Conservation (phyloP, 2,797 vertebrate species). For the Arnoldichthys spilopterus region DNA sequence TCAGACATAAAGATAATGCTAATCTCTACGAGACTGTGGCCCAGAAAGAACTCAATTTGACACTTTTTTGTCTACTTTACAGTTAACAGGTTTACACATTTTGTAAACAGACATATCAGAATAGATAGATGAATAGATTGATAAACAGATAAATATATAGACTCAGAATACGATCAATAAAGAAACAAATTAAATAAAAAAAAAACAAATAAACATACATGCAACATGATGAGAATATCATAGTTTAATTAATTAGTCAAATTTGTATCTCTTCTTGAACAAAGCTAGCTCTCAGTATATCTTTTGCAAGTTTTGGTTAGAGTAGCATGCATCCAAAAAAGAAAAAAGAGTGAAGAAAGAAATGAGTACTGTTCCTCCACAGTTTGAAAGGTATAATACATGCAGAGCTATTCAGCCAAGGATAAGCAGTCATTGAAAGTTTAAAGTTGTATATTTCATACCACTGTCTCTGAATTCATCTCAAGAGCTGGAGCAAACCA, state of each 20-base stretch:
- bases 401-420: slow-evolving; percentile 3
- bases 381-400: slow-evolving; percentile 29
- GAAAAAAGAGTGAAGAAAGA: not conserved
- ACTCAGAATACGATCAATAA: no score
- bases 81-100: not conserved
- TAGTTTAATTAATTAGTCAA: not conserved
- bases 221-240: no score
- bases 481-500: slow-evolving; percentile 42
- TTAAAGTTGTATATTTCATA: slow-evolving; percentile 56
- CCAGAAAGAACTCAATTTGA: no score
- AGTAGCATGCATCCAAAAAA: not conserved
- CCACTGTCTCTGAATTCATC: slow-evolving; percentile 64
- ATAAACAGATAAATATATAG: not conserved
- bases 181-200: no score
- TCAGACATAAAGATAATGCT: no score
- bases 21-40: no score
- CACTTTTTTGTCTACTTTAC: no score
- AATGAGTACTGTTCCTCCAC: not conserved
- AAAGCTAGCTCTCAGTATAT: not conserved
- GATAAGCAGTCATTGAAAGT: slow-evolving; percentile 24
- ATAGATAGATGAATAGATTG: no score
- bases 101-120: not conserved
- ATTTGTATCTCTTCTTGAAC: not conserved
- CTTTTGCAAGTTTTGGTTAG: not conserved
- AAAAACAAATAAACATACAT: no score